Base-by-base conservation (phyloP, 2,888 invertebrate species). In the Phoenoteleia sp. region DNA sequence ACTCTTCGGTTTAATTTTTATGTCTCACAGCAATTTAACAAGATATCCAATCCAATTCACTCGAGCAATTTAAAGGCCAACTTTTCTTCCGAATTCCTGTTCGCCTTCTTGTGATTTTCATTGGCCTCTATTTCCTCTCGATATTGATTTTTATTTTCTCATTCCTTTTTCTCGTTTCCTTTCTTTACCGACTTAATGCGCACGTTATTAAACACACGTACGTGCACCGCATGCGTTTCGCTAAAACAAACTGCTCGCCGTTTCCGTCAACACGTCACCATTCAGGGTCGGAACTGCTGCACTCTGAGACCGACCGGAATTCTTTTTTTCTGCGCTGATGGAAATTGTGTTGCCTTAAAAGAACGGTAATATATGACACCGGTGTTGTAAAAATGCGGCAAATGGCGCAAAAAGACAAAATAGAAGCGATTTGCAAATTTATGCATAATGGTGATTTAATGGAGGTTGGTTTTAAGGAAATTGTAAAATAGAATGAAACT, bases 121-220 rank as follows among this genome's bases (percentile, higher is more conserved):
- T 77, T 77, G 47, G 25, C 62, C 49, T 23, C 77, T 58, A 77
- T 69, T 77, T 77, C 67, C 77, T 69, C 52, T 29, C 60, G 52
- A 23, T 77, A 77, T 77, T 77, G 69, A 69, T 69, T 69, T 77
- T 67, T 60, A 77, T 81, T 72, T 60, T 33, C 66, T 58, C 56
- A 23, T 27, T 69, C 39, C 23, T 72, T 60, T 49, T 58, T 25
- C 67, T 66, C 66, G 36, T 66, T 72, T 72, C 81, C 66, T 67
- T 42, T 81, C 49, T 58, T 72, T 72, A 29, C 56, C 64, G 27
- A 72, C 23, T 80, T 80, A 72, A 80, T 72, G 72, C 66, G 56
- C 72, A 66, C 80, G 72, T 80, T 80, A 80, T 72, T 80, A 81
- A 81, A 47, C 74, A 81, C 62, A 33, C 56, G 66, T 81, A 81